A percentile compares a stretch with the other conserved stretches of the same genome.
These are phyloP conservation scores for Scaptomyza caliginosa DNA, from an alignment of 2,888 invertebrate genomes.

Conservation along the genomic window DNA sequence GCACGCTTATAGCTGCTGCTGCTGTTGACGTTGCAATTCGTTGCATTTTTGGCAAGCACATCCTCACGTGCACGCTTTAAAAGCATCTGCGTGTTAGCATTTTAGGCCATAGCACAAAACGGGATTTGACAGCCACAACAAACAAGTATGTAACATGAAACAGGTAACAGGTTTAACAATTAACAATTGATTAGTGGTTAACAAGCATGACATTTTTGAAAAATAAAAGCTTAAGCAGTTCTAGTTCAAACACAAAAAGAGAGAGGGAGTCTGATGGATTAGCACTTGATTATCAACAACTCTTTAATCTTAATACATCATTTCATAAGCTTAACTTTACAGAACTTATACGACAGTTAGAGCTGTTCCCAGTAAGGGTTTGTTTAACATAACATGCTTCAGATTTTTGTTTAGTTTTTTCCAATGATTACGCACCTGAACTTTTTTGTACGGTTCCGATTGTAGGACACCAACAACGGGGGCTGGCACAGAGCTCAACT, in stretches of 20 bases:
- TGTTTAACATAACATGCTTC: neutral
- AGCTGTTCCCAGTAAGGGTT: neutral
- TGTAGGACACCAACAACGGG: conserved; percentile 53
- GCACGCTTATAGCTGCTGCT: conserved; percentile 45
- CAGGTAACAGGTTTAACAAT: conserved; percentile 4
- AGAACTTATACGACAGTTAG: too few species aligned
- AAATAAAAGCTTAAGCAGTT: neutral
- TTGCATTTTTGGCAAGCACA: conserved; percentile 53
- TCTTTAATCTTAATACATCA: neutral
- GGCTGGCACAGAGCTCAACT: conserved; percentile 45
- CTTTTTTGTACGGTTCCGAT: conserved; percentile 73
- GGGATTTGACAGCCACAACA: conserved; percentile 2
- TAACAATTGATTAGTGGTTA: neutral
- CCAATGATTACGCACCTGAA: conserved; percentile 61
- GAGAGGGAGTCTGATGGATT: neutral
- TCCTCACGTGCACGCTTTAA: conserved; percentile 83
- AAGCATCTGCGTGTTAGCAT: conserved; percentile 78
- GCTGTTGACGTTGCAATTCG: conserved; percentile 32
- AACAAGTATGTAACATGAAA: neutral
- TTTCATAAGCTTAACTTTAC: too few species aligned
- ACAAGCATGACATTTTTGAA: neutral
- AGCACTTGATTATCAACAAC: neutral
- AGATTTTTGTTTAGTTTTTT: neutral
- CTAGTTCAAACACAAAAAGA: neutral
- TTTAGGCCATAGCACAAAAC: conserved; percentile 51